Base-by-base conservation (phyloP, 1,140 invertebrate species). In the Drosophila bocqueti region DNA sequence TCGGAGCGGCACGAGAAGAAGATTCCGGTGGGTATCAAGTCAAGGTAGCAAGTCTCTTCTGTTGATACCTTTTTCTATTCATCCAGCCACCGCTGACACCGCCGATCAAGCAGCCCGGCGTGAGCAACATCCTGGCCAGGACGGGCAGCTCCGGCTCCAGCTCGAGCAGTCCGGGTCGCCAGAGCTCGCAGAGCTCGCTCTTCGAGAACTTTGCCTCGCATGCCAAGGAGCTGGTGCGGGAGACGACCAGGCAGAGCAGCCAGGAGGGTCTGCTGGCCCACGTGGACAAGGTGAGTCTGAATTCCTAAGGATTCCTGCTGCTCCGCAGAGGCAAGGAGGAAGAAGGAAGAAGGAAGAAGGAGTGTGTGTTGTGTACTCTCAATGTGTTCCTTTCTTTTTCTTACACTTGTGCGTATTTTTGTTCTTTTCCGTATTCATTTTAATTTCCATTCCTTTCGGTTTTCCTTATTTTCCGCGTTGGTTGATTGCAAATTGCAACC, bases 181-280 rank as follows among this genome's bases (percentile, higher is more conserved):
- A 97, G 86, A 95, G 96, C 2, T 97, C 96, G 2, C 97, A 97
- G 91, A 95, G 96, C 9, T 97, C 97, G 0, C 89, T 98, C 0
- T 95, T 98, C 61, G 97, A 98, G 92, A 96, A 97, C 79, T 96
- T 98, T 76, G 96, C 97, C 2, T 95, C 95, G 0, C 97, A 98
- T 80, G 97, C 97, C 2, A 98, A 98, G 92, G 97, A 97, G 81
- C 91, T 98, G 57, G 96, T 98, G 4, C 94, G 96, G 47, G 97
- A 98, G 90, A 97, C 96, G 0, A 97, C 96, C 0, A 94, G 97
- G 9, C 97, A 98, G 92, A 96, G 96, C 83, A 97, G 97, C 83
- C 97, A 98, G 92, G 97, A 98, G 87, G 97, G 97, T 18, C 79
- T 98, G 2, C 93, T 98, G n/a, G 97, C 97, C 13, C 97, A 98